Evolutionary conservation across 2,113 vertebrate species (phyloP).

Genomic region (Spheniscus mendiculus): DNA sequence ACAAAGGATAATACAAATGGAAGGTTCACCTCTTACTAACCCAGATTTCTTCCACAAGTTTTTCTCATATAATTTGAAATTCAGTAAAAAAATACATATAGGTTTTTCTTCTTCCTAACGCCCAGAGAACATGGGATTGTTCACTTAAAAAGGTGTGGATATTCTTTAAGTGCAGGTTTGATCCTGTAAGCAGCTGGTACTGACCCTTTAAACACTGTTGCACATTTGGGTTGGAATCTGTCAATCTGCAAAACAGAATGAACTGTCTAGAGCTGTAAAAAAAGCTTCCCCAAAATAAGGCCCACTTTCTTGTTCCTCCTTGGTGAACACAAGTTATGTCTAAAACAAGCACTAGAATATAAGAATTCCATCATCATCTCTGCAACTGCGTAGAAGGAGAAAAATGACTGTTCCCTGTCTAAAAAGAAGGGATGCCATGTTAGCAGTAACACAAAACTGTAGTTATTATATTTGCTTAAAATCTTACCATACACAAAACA

Average conservation of each 20-base stretch:
- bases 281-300: neutral
- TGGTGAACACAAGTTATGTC: neutral
- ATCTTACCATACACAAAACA: neutral
- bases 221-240: neutral
- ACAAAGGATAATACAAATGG: neutral
- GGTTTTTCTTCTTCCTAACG: neutral
- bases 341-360: neutral
- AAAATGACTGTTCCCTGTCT: neutral
- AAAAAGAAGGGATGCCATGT: neutral
- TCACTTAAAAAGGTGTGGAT: neutral
- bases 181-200: neutral
- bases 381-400: neutral
- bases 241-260: neutral
- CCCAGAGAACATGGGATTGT: neutral
- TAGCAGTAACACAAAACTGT: neutral
- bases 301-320: neutral
- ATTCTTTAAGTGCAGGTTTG: neutral
- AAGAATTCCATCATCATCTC: neutral
- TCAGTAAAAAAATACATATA: neutral
- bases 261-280: neutral
- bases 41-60: neutral
- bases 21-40: neutral
- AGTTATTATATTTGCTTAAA: neutral
- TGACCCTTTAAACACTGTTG: neutral
- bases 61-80: neutral